A percentile compares a stretch with the other conserved stretches of the same genome.
phyloP scores from a whole-genome alignment of 2,113 vertebrate genomes.

The Thryonomys swinderianus region DNA sequence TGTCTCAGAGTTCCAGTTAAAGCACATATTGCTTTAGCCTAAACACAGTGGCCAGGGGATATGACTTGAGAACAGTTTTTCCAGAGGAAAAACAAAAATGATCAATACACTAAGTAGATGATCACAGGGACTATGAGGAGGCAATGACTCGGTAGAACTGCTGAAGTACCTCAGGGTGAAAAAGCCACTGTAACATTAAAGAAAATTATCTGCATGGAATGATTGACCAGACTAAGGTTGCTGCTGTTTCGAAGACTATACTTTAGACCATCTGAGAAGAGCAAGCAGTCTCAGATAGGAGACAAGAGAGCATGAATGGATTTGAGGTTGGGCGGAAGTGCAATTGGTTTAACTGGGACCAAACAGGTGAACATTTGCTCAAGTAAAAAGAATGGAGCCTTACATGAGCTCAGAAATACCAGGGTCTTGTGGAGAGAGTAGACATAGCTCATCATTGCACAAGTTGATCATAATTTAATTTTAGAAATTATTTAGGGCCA shows the following conservation, averaged over 20 bases:
- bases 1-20: background rate
- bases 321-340: background rate
- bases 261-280: background rate
- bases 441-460: background rate
- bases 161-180: background rate
- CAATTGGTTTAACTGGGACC: background rate
- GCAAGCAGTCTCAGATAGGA: background rate
- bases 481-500: conserved; percentile 37
- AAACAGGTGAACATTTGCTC: background rate
- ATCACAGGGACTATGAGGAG: background rate
- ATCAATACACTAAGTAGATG: background rate
- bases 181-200: conserved; percentile 8
- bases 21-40: conserved; percentile 11
- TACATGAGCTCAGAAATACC: background rate
- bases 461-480: conserved; percentile 25
- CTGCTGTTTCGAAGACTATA: background rate
- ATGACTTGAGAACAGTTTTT: background rate
- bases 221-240: background rate
- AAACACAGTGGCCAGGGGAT: background rate
- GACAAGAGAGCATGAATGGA: background rate
- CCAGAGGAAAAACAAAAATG: background rate
- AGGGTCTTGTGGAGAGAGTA: background rate
- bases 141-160: background rate
- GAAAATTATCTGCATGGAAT: background rate
- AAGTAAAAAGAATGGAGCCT: background rate